Evolutionary conservation across 2,888 invertebrate species (phyloP).

Genomic region (Hydropsyche betteni): DNA sequence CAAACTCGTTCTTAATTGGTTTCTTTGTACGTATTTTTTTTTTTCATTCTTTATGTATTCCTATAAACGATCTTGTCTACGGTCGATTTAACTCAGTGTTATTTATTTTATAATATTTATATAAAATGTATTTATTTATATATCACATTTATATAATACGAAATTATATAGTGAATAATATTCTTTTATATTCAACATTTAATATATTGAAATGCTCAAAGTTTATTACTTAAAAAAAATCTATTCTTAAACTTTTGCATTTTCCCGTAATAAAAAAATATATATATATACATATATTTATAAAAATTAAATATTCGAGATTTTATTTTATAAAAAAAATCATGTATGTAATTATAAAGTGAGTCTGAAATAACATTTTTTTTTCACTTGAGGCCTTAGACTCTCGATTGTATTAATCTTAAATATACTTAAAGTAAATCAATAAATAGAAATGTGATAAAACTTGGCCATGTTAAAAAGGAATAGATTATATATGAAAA

Average conservation of each 20-base stretch:
- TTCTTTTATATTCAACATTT: background rate
- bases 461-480: constrained; percentile 9
- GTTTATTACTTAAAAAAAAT: background rate
- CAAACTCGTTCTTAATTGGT: too few species aligned
- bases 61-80: background rate
- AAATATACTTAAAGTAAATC: background rate
- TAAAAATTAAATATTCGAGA: background rate
- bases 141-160: background rate
- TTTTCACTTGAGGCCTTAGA: constrained; percentile 17
- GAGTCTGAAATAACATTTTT: background rate
- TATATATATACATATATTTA: background rate
- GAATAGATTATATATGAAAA: background rate
- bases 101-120: too few species aligned
- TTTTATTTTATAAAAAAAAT: background rate
- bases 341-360: background rate
- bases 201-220: constrained; percentile 4
- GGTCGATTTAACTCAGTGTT: background rate
- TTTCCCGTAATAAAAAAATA: background rate
- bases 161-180: background rate
- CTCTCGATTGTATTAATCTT: background rate
- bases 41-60: background rate
- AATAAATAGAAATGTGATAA: constrained; percentile 19
- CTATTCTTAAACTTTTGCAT: background rate
- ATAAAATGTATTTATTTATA: background rate
- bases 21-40: background rate